A percentile compares a stretch with the other conserved stretches of the same genome.
These are phyloP conservation scores for Diglossa brunneiventris DNA, from an alignment of 2,113 vertebrate genomes.

Conservation along the genomic window DNA sequence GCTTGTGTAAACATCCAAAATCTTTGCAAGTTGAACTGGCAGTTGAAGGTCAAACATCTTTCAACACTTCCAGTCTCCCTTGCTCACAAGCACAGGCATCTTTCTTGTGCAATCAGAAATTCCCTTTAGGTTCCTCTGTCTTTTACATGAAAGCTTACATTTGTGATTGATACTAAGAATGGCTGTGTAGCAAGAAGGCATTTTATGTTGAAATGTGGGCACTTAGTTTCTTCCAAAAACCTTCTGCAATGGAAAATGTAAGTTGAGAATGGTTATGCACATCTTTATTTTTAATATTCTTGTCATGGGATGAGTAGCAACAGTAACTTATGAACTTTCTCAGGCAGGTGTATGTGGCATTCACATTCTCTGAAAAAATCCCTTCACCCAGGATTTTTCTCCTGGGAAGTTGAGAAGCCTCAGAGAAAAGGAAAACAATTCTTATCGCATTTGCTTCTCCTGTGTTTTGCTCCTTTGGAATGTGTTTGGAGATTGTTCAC, in stretches of 20 bases:
- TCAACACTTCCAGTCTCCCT: not conserved
- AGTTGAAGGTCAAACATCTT: slow-evolving; percentile 25
- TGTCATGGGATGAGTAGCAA: not conserved
- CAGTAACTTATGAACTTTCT: not conserved
- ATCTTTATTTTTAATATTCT: not conserved
- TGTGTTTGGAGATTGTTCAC: too few relatives aligned
- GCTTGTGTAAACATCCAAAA: not conserved
- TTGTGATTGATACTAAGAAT: not conserved
- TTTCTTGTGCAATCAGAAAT: not conserved
- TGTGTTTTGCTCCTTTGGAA: too few relatives aligned
- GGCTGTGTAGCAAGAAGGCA: not conserved
- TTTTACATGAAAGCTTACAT: not conserved
- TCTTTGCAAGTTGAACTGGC: not conserved
- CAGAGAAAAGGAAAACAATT: too few relatives aligned
- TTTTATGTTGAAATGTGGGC: not conserved
- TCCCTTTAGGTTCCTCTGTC: not conserved
- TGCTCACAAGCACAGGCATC: not conserved
- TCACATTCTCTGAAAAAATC: too few relatives aligned
- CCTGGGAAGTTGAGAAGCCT: too few relatives aligned
- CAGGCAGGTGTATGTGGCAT: not conserved
- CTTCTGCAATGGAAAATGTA: not conserved
- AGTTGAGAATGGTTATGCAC: not conserved
- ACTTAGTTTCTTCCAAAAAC: not conserved
- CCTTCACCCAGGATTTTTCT: too few relatives aligned
- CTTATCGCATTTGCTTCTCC: too few relatives aligned